phyloP scores from a whole-genome alignment of 64 coral and sea anemone species.

The Pocillopora verrucosa region DNA sequence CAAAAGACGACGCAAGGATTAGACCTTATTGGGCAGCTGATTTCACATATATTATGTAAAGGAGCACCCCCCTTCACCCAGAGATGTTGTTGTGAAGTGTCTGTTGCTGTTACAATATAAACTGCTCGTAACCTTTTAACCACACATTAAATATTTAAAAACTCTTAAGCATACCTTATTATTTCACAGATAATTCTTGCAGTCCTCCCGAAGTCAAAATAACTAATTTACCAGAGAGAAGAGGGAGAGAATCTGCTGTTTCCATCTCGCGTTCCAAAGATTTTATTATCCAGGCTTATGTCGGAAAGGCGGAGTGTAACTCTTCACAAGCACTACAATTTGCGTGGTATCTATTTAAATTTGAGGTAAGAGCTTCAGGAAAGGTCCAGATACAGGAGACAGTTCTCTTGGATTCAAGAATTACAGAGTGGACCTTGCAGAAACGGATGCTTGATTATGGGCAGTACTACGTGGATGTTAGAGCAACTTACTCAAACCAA shows the following conservation, averaged over 20 bases:
- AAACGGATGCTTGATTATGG: slow-evolving; percentile 31
- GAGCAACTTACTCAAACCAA: slow-evolving; percentile 21
- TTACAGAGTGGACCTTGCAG: slow-evolving; percentile 39
- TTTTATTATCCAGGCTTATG: slow-evolving; percentile 32
- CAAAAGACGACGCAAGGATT: too few species aligned
- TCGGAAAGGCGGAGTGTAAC: slow-evolving; percentile 8
- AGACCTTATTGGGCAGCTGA: too few species aligned
- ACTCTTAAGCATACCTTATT: too few species aligned
- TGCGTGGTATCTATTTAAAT: slow-evolving; percentile 25
- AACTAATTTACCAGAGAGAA: neutral
- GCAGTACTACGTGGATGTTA: slow-evolving; percentile 45
- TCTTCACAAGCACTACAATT: neutral
- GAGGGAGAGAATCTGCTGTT: neutral
- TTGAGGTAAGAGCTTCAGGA: neutral
- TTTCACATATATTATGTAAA: too few species aligned
- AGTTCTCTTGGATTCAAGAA: neutral
- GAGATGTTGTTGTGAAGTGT: too few species aligned
- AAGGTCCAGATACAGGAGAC: neutral
- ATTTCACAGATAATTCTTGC: neutral
- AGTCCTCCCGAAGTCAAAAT: slow-evolving; percentile 11
- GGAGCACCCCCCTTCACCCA: too few species aligned
- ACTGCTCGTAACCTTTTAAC: too few species aligned
- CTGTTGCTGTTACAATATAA: too few species aligned
- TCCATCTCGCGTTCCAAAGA: slow-evolving; percentile 10
- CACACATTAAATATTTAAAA: too few species aligned